Base-by-base conservation (phyloP, 2,113 vertebrate genomes). In the Isichthys henryi region DNA sequence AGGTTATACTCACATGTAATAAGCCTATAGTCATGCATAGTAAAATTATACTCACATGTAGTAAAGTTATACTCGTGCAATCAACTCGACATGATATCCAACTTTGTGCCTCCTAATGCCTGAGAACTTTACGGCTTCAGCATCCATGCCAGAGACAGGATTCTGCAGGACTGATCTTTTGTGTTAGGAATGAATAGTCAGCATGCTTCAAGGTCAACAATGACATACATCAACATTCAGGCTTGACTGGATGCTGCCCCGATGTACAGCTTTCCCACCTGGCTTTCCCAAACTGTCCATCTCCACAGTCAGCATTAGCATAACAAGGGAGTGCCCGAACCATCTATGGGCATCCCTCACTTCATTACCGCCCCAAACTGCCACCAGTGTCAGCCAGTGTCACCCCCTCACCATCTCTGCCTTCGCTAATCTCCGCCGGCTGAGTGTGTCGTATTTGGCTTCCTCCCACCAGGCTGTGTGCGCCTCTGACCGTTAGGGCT, bases 271-370 rank as follows among this genome's bases (percentile, higher is more conserved):
- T 85, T 17, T 31, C 7, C 17, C 49, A 49, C 43, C 80, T 45
- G 39, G 50, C 50, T 85, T 43, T 66, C 50, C 88, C 23, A 21
- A 39, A 27, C 77, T 17, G 23, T 17, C 53, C 49, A 45, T 46
- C 21, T 27, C 21, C 58, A 86, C 39, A n/a, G 92, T 90, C 86
- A 85, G 74, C 89, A 91, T 88, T 90, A 89, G 90, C 87, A 91
- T 90, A 1, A 80, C 74, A 43, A 19, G 35, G 74, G 15, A 43
- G 15, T 10, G 15, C 13, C 7, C 13, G 8, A 80, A 6, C 17
- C 74, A 50, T 27, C 45, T 5, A n/a, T 4, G 6, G 35, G 6
- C 5, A 19, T 15, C 35, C 5, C 13, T 43, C 74, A 43, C 17
- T 35, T 80, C 35, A 43, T 19, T 19, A 15, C 74, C 13, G 3